These are phyloP conservation scores for Halcyon malimbica DNA, from an alignment of 2,113 vertebrate species.

Conservation along the genomic window DNA sequence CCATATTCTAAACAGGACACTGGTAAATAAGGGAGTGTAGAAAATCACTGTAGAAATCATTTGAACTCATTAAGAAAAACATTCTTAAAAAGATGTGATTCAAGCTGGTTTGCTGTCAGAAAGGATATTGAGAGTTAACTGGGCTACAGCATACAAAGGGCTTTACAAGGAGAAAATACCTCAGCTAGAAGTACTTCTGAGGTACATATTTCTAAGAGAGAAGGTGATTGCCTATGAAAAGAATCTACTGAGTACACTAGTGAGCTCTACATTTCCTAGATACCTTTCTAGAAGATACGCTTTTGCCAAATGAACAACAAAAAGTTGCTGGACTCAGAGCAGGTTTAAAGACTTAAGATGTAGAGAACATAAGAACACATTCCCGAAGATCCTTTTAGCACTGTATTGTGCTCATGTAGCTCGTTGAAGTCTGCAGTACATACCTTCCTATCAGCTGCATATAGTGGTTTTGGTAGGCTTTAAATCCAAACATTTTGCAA, in stretches of 20 bases:
- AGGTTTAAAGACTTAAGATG: not conserved
- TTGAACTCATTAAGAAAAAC: not conserved
- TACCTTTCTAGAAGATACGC: not conserved
- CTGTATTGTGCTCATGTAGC: rapidly evolving
- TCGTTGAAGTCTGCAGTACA: rapidly evolving
- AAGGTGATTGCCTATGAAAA: not conserved
- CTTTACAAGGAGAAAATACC: not conserved
- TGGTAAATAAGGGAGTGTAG: not conserved
- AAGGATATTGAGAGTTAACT: not conserved
- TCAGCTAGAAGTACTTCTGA: not conserved
- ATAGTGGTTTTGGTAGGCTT: not conserved
- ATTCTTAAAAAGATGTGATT: not conserved
- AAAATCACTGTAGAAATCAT: not conserved
- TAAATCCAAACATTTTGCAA: not conserved
- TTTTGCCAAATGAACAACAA: not conserved
- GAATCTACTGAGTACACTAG: not conserved
- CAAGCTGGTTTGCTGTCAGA: not conserved
- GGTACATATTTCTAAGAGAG: not conserved
- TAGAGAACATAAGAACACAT: not conserved
- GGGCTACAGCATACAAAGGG: not conserved
- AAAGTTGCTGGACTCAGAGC: not conserved
- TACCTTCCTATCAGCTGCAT: not conserved
- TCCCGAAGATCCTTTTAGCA: not conserved
- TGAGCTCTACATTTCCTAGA: not conserved
- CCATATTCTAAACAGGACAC: not conserved